phyloP scores from a whole-genome alignment of 1,140 invertebrate species.

The Matsumurasca onukii region DNA sequence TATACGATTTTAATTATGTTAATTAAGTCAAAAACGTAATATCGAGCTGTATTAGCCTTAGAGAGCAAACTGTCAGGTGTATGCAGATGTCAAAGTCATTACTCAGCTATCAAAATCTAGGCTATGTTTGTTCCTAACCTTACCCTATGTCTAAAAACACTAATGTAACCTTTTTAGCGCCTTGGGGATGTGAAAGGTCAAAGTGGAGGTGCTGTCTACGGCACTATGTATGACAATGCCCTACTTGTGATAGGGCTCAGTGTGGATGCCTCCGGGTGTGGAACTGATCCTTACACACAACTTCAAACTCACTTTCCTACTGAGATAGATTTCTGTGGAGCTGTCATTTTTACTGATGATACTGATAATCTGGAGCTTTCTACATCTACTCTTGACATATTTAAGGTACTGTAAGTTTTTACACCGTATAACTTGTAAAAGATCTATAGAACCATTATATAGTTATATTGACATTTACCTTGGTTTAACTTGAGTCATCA shows the following conservation, averaged over 20 bases:
- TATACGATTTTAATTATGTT: background rate
- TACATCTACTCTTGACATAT: slow-evolving; percentile 62
- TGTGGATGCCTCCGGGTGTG: slow-evolving; percentile 36
- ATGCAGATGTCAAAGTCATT: background rate
- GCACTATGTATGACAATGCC: slow-evolving; percentile 68
- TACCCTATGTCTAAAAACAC: background rate
- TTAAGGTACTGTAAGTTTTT: slow-evolving; percentile 21
- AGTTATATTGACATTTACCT: too few species aligned
- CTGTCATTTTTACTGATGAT: slow-evolving; percentile 61
- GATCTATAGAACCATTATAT: too few species aligned
- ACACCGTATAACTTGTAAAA: background rate
- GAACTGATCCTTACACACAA: slow-evolving; percentile 54
- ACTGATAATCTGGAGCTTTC: slow-evolving; percentile 38
- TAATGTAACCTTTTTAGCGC: slow-evolving; percentile 52
- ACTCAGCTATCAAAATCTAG: background rate
- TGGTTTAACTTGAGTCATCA: too few species aligned
- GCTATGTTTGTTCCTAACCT: background rate
- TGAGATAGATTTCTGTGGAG: slow-evolving; percentile 71
- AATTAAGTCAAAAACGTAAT: background rate
- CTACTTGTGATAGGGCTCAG: slow-evolving; percentile 65
- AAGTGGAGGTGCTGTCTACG: slow-evolving; percentile 67
- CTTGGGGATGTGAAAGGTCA: slow-evolving; percentile 56
- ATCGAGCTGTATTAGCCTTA: background rate
- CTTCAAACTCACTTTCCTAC: slow-evolving; percentile 67
- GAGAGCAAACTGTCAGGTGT: background rate